A percentile compares a stretch with the other conserved stretches of the same genome.
These are phyloP conservation scores for Amphiprion percula DNA, from an alignment of 2,113 vertebrate genomes.

Conservation along the genomic window DNA sequence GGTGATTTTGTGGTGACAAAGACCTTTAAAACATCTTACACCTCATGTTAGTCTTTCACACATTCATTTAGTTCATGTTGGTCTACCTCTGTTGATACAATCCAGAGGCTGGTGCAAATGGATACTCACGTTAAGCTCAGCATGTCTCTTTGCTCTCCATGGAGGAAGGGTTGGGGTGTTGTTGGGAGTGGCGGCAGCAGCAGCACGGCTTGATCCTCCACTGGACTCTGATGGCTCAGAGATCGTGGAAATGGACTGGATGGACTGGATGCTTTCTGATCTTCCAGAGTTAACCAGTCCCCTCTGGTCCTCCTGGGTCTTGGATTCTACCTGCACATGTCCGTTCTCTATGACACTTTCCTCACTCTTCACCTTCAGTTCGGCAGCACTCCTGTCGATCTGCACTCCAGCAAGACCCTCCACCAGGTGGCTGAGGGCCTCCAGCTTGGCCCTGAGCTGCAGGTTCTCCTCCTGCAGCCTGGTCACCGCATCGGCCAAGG, in stretches of 20 bases:
- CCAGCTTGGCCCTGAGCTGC: conserved; percentile 87
- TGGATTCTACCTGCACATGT: conserved; percentile 17
- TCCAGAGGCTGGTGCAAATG: too few relatives aligned
- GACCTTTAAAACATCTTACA: too few relatives aligned
- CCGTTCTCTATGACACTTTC: conserved; percentile 37
- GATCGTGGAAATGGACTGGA: neutral
- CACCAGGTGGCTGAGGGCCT: conserved; percentile 87
- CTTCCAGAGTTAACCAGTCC: neutral
- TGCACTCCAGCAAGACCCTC: conserved; percentile 82
- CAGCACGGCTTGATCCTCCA: conserved; percentile 9
- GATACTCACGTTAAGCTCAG: conserved; percentile 84
- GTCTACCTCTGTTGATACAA: too few relatives aligned
- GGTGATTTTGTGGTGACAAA: too few relatives aligned
- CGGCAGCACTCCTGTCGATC: conserved; percentile 13
- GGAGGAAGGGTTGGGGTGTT: conserved; percentile 70
- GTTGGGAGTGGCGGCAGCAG: conserved; percentile 1
- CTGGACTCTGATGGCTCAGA: conserved; percentile 6
- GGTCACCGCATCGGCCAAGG: conserved; percentile 85
- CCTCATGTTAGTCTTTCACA: too few relatives aligned
- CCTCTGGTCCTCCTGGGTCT: conserved; percentile 35
- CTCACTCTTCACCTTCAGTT: neutral
- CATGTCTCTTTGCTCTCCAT: conserved; percentile 72
- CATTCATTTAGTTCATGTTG: too few relatives aligned
- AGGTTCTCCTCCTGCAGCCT: conserved; percentile 92
- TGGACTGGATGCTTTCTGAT: conserved; percentile 16